phyloP scores from a whole-genome alignment of 2,113 vertebrate genomes.

The Phylloscopus trochiloides region DNA sequence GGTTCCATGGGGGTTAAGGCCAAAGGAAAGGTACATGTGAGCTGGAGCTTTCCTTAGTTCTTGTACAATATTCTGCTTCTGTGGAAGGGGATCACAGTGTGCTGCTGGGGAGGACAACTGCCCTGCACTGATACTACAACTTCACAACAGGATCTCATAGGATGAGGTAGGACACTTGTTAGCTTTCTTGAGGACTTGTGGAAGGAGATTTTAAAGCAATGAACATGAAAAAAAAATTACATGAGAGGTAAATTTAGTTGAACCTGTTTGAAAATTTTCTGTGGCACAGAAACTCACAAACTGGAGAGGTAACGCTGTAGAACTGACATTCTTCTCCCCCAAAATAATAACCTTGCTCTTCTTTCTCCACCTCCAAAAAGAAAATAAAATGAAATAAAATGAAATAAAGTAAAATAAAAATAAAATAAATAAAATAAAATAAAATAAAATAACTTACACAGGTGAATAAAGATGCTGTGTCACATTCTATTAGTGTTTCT shows the following conservation, averaged over 20 bases:
- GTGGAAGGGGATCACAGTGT: neutral
- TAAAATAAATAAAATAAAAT: neutral
- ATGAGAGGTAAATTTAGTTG: neutral
- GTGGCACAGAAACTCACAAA: slow-evolving; percentile 38
- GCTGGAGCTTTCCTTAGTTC: neutral
- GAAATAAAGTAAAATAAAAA: neutral
- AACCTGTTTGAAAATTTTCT: slow-evolving; percentile 43
- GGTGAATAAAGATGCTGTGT: neutral
- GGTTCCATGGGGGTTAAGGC: neutral
- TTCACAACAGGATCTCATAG: neutral
- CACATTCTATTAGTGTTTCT: neutral
- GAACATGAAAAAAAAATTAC: neutral
- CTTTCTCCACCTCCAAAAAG: neutral
- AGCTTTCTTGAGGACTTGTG: neutral
- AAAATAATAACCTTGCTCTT: neutral
- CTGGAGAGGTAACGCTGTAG: slow-evolving; percentile 37
- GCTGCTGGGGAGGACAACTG: neutral
- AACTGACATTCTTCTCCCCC: slow-evolving; percentile 17
- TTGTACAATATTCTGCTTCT: neutral
- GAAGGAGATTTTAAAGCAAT: slow-evolving; percentile 6
- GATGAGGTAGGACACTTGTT: neutral
- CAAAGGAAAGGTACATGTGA: neutral
- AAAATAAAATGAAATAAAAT: neutral
- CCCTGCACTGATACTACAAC: neutral
- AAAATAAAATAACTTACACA: neutral